Evolutionary conservation across 2,113 vertebrate species (phyloP).

Genomic region (Smithornis capensis): DNA sequence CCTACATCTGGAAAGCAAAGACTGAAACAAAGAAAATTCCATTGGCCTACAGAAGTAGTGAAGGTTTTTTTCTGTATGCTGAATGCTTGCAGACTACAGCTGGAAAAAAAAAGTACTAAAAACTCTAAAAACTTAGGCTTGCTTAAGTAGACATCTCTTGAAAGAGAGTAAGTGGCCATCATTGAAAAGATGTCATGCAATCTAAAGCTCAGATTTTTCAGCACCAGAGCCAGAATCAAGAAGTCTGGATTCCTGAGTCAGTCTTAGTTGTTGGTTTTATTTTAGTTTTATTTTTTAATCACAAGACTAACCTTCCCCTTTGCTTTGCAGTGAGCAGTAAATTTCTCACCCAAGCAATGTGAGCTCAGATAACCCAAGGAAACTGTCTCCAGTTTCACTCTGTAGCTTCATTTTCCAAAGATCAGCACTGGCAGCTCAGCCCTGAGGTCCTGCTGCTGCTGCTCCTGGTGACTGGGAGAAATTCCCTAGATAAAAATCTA

Average conservation of each 20-base stretch:
- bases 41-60: background rate
- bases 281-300: background rate
- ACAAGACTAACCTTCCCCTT: background rate
- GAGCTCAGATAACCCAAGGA: conserved; percentile 24
- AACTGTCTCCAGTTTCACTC: conserved; percentile 7
- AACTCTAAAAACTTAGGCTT: background rate
- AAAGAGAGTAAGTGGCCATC: background rate
- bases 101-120: background rate
- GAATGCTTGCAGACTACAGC: background rate
- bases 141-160: background rate
- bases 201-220: background rate
- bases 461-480: background rate
- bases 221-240: background rate
- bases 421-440: background rate
- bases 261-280: background rate
- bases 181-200: background rate
- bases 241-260: background rate
- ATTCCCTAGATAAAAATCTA: background rate
- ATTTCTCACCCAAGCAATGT: background rate
- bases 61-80: background rate
- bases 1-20: background rate
- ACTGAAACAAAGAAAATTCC: background rate
- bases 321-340: background rate
- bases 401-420: background rate
- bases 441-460: background rate